phyloP scores from a whole-genome alignment of 2,113 vertebrate genomes.

The Peromyscus polionotus region DNA sequence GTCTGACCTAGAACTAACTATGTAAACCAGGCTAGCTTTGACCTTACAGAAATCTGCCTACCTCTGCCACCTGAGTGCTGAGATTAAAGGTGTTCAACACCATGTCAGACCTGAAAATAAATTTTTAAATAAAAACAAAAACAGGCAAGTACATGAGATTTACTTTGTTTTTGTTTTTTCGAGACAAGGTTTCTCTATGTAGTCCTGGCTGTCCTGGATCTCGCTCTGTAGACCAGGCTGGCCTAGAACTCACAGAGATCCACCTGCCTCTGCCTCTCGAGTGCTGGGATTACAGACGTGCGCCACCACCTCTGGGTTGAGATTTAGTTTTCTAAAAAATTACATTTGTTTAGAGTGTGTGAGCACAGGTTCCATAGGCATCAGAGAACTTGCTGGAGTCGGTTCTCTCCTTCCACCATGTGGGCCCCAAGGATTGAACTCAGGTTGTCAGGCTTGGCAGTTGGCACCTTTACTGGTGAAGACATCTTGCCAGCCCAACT shows the following conservation, averaged over 20 bases:
- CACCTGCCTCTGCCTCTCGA: too few species aligned
- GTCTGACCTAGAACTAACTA: background rate
- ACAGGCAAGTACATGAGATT: background rate
- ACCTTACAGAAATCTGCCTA: background rate
- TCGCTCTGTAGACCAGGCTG: too few species aligned
- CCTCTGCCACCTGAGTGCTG: background rate
- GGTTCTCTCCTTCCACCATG: background rate
- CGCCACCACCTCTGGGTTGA: background rate
- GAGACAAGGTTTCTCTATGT: too few species aligned
- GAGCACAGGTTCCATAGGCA: background rate
- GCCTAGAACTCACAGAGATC: too few species aligned
- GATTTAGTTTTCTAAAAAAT: background rate
- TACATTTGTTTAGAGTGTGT: background rate
- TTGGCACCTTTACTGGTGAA: background rate
- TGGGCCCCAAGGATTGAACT: background rate
- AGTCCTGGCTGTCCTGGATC: too few species aligned
- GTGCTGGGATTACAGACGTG: too few species aligned
- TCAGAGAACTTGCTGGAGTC: background rate
- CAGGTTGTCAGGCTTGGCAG: background rate
- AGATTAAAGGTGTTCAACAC: background rate
- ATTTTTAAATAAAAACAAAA: background rate
- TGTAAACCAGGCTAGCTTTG: background rate
- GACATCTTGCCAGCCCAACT: background rate
- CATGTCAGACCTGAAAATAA: background rate
- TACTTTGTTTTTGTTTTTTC: too few species aligned